phyloP scores from a whole-genome alignment of 2,797 vertebrate genomes.

The Galago senegalensis region DNA sequence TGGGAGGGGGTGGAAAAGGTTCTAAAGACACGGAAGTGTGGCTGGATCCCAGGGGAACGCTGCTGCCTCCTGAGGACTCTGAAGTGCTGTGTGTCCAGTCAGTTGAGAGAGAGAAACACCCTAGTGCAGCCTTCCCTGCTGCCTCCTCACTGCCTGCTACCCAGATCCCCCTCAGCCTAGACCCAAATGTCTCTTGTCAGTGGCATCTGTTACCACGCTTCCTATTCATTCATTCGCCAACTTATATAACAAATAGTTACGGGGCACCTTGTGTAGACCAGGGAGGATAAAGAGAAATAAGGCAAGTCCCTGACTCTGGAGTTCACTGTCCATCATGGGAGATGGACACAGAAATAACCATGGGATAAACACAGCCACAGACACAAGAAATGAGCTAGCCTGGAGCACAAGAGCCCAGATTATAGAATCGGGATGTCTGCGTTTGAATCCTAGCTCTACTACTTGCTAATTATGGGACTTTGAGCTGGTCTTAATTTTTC shows the following conservation, averaged over 20 bases:
- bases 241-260: neutral
- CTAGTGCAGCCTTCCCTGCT: neutral
- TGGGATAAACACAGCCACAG: neutral
- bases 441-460: neutral
- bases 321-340: neutral
- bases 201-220: neutral
- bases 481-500: neutral
- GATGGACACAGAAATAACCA: neutral
- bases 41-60: neutral
- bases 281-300: neutral
- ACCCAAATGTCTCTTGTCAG: neutral
- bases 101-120: neutral
- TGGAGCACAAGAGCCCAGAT: neutral
- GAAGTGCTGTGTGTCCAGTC: rapidly evolving
- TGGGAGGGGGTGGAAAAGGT: neutral
- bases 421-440: neutral
- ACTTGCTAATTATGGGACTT: neutral
- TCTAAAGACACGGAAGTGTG: too few species aligned
- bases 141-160: too few species aligned
- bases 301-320: neutral
- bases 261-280: neutral
- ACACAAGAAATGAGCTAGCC: neutral
- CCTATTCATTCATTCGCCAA: neutral
- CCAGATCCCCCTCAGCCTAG: neutral
- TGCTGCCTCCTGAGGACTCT: neutral